Base-by-base conservation (phyloP, 2,888 invertebrate genomes). In the Drosophila mimetica region DNA sequence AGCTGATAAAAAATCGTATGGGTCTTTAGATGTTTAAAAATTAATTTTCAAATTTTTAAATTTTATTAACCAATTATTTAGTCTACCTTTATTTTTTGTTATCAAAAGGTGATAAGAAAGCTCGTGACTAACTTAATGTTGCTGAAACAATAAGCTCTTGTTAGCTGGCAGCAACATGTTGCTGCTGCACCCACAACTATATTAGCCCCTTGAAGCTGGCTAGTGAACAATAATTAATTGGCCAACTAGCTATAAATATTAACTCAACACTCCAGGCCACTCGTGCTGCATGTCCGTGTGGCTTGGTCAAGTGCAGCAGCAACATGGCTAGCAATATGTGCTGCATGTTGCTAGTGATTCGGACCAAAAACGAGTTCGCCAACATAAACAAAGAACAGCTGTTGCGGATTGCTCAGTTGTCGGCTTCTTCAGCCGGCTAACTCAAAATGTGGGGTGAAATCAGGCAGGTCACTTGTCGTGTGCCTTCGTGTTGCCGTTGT, bases 361-460 rank as follows among this genome's bases (percentile, higher is more conserved):
- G 20, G 41, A 41, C 72, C 72, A 66, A 72, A 77, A 82, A 85
- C 79, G 57, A 75, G 79, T 75, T 54, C 25, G 41, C 81, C 82
- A 85, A 89, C 80, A 86, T 83, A 88, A 89, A 88, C 86, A 88
- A 89, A 89, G 53, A 83, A 77, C 86, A 89, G 89, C 88, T 86
- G 89, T 82, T 75, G 55, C 32, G 58, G 44, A 11, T 48, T 28
- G 34, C 39, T 67, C 59, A 50, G 44, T 46, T 60, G 66, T 71
- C 59, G 50, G 59, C 71, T 59, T 70, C 42, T 69, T 72, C 51
- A 67, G 86, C 88, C 88, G 82, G 82, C 74, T 82, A 72, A 87
- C 82, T 82, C 78, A 30, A 14, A 46, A 46, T 85, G 57, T 81
- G 74, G 76, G 85, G 82, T 81, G 88, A 85, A 87, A 82, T 81